A percentile compares a stretch with the other conserved stretches of the same genome.
phyloP scores from a whole-genome alignment of 2,888 invertebrate genomes.

The Agrilus biguttatus region DNA sequence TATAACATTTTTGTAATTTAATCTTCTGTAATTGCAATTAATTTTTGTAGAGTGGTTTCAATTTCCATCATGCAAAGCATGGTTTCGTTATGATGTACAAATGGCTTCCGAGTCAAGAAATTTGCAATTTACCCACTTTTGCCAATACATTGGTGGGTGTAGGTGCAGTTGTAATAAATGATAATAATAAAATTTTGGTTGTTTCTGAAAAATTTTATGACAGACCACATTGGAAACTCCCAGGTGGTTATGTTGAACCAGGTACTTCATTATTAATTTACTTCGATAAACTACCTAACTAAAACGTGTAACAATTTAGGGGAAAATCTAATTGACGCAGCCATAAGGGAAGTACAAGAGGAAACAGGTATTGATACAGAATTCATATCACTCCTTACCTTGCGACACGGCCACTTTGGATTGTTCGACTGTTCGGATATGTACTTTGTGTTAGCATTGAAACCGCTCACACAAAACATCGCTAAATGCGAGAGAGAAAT shows the following conservation, averaged over 20 bases:
- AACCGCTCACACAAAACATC: constrained; percentile 48
- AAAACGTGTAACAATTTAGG: constrained; percentile 34
- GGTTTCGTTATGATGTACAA: constrained; percentile 66
- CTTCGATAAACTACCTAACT: background rate
- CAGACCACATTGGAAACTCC: constrained; percentile 68
- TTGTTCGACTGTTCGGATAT: constrained; percentile 77
- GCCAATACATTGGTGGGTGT: constrained; percentile 74
- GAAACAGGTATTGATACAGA: constrained; percentile 73
- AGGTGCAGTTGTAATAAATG: constrained; percentile 74
- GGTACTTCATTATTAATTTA: constrained; percentile 31
- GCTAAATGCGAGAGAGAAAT: constrained; percentile 64
- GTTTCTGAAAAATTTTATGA: constrained; percentile 58
- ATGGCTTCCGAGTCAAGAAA: constrained; percentile 55
- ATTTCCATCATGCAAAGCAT: constrained; percentile 73
- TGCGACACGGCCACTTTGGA: constrained; percentile 64
- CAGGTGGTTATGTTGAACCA: constrained; percentile 83
- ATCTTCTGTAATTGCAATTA: too few species aligned
- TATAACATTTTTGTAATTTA: background rate
- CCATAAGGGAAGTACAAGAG: constrained; percentile 73
- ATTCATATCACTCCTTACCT: constrained; percentile 60
- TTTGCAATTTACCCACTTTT: constrained; percentile 55
- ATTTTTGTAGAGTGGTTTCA: constrained; percentile 56
- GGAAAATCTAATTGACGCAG: constrained; percentile 72
- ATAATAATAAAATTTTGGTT: constrained; percentile 60
- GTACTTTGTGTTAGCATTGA: constrained; percentile 63